Evolutionary conservation across 2,113 vertebrate species (phyloP), one percentile per base, ranked within the genome.

Genomic region (Neogale vison): DNA sequence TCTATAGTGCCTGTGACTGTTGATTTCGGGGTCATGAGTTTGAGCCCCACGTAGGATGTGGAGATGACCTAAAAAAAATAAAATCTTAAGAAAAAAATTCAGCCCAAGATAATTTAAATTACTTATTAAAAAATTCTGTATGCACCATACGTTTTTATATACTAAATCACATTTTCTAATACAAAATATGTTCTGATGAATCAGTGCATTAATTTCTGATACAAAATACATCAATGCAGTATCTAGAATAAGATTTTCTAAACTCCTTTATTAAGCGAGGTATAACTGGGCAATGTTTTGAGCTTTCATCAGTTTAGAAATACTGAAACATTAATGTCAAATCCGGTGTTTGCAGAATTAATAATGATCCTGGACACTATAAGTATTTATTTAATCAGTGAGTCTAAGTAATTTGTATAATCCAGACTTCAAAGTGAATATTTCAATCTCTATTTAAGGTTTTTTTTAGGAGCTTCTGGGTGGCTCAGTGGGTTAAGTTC

Each of bases 231-330:
- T 92, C 23, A 84, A 34, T 74, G 20, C 17, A 72, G 55, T 95
- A 83, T 91, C 91, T 81, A 81, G 31, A 84, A 80, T 86, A 71
- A 63, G 20, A 89, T 71, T 97, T 83, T 83, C 17, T 96, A 81
- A 95, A 10, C 7, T 13, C 5, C 11, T 89, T 4, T 77, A 24
- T 77, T 90, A 90, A 86, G 3, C 81, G 21, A 94, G 6, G 34
- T 94, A 87, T 77, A 95, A 69, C 65, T 71, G n/a, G 15, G 34
- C 23, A 92, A 84, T 72, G 14, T 72, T 26, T 93, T 92, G 29
- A 29, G 10, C 20, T 85, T 96, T 67, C 83, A 36, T 31, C 24
- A 50, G n/a, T 76, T 85, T 88, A 79, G 92, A 95, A 72, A 57
- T 90, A 57, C 57, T 86, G 69, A 88, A 85, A 88, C 79, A 39